phyloP scores from a whole-genome alignment of 2,113 vertebrate species.

The Fregata magnificens region DNA sequence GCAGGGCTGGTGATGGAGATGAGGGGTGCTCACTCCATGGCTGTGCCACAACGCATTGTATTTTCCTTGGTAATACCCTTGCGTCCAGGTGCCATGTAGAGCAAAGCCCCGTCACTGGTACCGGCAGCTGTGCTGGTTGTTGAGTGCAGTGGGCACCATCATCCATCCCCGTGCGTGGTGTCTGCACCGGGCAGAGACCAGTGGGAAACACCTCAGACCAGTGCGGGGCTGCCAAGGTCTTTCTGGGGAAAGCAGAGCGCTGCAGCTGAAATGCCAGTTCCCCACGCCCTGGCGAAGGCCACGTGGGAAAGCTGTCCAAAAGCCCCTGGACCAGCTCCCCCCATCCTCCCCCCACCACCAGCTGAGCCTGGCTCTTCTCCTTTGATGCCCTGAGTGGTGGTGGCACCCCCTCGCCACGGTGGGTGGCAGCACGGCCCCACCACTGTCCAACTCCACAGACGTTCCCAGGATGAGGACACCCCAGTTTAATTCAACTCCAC shows the following conservation, averaged over 20 bases:
- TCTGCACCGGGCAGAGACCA: neutral
- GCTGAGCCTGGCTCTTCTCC: neutral
- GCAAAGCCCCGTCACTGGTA: neutral
- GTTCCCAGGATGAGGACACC: neutral
- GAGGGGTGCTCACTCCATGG: neutral
- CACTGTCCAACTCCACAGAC: neutral
- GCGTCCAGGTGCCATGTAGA: neutral
- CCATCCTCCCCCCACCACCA: neutral
- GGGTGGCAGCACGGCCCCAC: neutral
- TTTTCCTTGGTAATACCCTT: neutral
- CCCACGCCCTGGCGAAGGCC: neutral
- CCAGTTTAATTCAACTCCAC: neutral
- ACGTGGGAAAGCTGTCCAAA: neutral
- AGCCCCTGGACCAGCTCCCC: neutral
- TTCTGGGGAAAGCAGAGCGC: neutral
- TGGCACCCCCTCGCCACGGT: neutral
- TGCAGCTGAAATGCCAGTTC: neutral
- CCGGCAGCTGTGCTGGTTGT: rapidly evolving
- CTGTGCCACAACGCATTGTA: neutral
- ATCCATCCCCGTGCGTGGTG: neutral
- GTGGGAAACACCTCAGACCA: neutral
- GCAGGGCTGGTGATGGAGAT: neutral
- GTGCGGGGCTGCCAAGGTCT: neutral
- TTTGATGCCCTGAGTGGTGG: neutral
- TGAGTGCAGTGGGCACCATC: neutral